Percentiles rank a stretch among this genome's conserved stretches.
Conservation (phyloP, 2,113 vertebrate genomes). For the Mastomys coucha region DNA sequence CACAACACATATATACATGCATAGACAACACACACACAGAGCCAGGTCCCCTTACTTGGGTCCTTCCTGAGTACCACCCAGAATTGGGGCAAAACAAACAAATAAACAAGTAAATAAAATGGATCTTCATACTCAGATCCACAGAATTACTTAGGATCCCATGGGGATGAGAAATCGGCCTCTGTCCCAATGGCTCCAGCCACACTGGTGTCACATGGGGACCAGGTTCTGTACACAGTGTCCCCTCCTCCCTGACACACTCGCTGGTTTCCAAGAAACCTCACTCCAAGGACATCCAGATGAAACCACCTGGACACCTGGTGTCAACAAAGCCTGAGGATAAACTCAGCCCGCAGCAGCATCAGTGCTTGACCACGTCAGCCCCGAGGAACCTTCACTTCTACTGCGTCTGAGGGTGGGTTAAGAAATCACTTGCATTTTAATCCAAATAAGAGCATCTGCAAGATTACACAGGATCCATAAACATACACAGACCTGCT, state of each 20-base stretch:
- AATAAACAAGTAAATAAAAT: too few relatives aligned
- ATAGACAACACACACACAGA: neutral
- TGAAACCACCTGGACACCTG: constrained; percentile 15
- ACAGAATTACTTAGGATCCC: neutral
- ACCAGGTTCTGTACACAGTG: neutral
- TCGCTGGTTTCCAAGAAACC: neutral
- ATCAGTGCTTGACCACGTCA: neutral
- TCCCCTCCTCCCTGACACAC: rapidly evolving
- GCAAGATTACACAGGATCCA: neutral
- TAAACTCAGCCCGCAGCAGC: neutral
- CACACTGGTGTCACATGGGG: rapidly evolving
- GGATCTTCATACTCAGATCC: rapidly evolving
- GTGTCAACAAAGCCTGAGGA: neutral
- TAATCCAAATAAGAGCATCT: constrained; percentile 44
- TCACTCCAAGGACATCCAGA: neutral
- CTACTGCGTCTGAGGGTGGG: neutral
- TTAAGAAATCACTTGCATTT: constrained; percentile 26
- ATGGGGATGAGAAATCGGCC: rapidly evolving
- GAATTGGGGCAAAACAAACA: neutral
- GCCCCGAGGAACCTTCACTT: neutral
- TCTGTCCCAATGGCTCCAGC: neutral
- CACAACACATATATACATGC: neutral
- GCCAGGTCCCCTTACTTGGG: neutral
- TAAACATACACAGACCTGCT: neutral
- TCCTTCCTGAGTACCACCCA: rapidly evolving